Base-by-base conservation (phyloP, 2,888 invertebrate species). In the Cerastoderma edule region DNA sequence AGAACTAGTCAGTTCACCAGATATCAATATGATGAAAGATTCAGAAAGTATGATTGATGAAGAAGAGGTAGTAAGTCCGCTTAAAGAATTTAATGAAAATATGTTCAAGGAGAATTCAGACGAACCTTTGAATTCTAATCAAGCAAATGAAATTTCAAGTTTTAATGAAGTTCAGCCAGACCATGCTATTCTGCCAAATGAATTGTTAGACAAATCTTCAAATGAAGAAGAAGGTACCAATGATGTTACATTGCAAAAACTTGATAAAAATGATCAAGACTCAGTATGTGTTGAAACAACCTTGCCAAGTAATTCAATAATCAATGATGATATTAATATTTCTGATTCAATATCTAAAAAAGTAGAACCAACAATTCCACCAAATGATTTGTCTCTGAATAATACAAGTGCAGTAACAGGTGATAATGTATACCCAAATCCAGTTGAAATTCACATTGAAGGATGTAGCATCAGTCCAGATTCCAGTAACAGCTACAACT, bases 391-490 rank as follows among this genome's bases (percentile, higher is more conserved):
- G n/a, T 39, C 10, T 0, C 22, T 60, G 27, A 27, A 60, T n/a
- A 13, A 27, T 22, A 4, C 13, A 57, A 13, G 32, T 22, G 6
- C 13, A 57, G 28, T 3, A 10, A 57, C 57, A 32, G 22, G 16
- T 32, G 39, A 63, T 63, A 27, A 24, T 22, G 5, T 16, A 6
- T 24, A 10, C 3, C 28, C 30, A 27, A 10, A 48, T 19, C 65
- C 65, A 44, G 30, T 48, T 0, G 46, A 46, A 65, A 48, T 65
- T 1, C 30, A 32, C 13, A 60, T 60, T 48, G 73, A 73, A 28
- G 13, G 50, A 16, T 66, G 68, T 56, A 81, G 81, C 53, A 73
- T 81, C 3, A 81, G 81, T 32, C 72, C 81, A 24, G 81, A 81
- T 32, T 63, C 81, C 0, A 72, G 74, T 33, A 77, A 69, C 48